A percentile compares a stretch with the other conserved stretches of the same genome.
Evolutionary conservation across 2,797 vertebrate genomes (phyloP).

Genomic region (Bufotes viridis): DNA sequence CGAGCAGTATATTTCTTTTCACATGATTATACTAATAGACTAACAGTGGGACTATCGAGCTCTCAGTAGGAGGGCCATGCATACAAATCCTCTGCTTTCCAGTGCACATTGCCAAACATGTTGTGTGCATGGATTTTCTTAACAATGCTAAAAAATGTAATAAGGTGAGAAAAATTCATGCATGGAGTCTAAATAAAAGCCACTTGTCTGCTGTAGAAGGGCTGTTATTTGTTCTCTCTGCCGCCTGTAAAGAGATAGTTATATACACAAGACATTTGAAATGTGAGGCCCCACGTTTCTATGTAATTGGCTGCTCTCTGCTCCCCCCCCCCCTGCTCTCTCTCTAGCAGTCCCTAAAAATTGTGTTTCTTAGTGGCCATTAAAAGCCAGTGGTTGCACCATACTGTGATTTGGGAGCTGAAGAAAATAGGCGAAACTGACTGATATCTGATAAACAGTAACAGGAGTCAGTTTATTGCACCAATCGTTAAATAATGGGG

Average conservation of each 20-base stretch:
- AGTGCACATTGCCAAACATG: slow-evolving; percentile 25
- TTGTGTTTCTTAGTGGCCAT: slow-evolving; percentile 83
- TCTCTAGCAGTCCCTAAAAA: slow-evolving; percentile 74
- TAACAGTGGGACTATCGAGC: slow-evolving; percentile 57
- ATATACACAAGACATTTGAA: slow-evolving; percentile 73
- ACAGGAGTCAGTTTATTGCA: slow-evolving; percentile 91
- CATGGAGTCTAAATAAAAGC: slow-evolving; percentile 68
- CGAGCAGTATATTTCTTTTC: slow-evolving; percentile 51
- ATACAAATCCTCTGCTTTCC: slow-evolving; percentile 49
- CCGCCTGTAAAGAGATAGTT: slow-evolving; percentile 74
- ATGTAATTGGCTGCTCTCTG: slow-evolving; percentile 87
- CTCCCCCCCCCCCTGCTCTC: slow-evolving; percentile 68
- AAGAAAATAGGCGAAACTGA: slow-evolving; percentile 86
- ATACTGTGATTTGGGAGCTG: slow-evolving; percentile 85
- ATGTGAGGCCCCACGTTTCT: slow-evolving; percentile 80
- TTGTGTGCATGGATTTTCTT: slow-evolving; percentile 59
- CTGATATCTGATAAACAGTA: slow-evolving; percentile 90
- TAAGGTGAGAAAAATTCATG: slow-evolving; percentile 58
- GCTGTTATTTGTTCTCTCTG: slow-evolving; percentile 52
- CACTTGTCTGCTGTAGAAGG: slow-evolving; percentile 72
- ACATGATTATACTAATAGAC: slow-evolving; percentile 59
- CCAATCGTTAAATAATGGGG: slow-evolving; percentile 93
- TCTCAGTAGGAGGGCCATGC: slow-evolving; percentile 49
- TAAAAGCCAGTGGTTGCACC: slow-evolving; percentile 84
- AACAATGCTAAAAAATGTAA: slow-evolving; percentile 60